Base-by-base conservation (phyloP, 2,113 vertebrate species). In the Alethe diademata region DNA sequence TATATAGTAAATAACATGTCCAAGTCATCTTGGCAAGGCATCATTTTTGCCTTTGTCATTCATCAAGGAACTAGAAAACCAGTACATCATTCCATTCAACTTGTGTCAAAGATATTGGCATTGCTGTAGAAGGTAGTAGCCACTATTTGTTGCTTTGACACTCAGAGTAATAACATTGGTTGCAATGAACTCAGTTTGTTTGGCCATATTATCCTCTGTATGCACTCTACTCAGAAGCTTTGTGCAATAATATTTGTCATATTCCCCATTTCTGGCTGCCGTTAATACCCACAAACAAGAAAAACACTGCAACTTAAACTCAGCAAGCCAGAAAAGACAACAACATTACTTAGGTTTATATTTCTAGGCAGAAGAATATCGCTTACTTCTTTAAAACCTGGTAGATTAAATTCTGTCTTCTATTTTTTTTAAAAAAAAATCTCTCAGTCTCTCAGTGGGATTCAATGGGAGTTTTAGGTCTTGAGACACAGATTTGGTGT, bases 61-160 rank as follows among this genome's bases (percentile, higher is more conserved):
- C 71, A 71, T 48, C 2, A 35, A 94, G 78, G 42, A 66, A 51
- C 48, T 64, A 94, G 80, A 48, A 95, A 94, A 45, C 8, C 15
- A 20, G 67, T 29, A 56, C 11, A 11, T 65, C 40, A 76, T 73
- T 72, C 67, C 43, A 82, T 89, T 95, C 70, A 54, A 48, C 19
- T 90, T 91, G 19, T 93, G 67, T 88, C 74, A 90, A 95, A 96
- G 71, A 48, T 88, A 92, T 38, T 94, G 86, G 31, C 71, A 90
- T 82, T n/a, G 47, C 73, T 95, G 62, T 65, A 92, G 78, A 92
- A 92, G 85, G 65, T 76, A 48, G 20, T 91, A 95, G 83, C 62
- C 78, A 61, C 78, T 97, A 95, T 98, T 97, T 97, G 92, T 95
- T 95, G 74, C 38, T 65, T 96, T 97, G 95, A 65, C 94, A 97